Evolutionary conservation across 2,113 vertebrate species (phyloP).

Genomic region (Pyrgilauda ruficollis): DNA sequence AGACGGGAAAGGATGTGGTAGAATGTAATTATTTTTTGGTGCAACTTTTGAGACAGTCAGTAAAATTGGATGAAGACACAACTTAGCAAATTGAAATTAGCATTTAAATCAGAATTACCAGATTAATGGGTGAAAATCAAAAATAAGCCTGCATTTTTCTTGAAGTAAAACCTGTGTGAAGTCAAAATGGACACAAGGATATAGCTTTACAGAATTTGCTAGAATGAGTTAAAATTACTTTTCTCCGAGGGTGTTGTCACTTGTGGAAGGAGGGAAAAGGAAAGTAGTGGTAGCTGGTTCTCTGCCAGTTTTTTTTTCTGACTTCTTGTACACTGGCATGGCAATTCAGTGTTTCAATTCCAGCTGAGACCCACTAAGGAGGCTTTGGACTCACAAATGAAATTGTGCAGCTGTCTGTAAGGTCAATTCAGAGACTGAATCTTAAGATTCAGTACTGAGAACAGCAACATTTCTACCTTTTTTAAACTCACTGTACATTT

Average conservation of each 20-base stretch:
- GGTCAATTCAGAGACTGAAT: neutral
- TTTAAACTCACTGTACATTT: neutral
- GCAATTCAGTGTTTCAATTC: neutral
- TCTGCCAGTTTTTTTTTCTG: neutral
- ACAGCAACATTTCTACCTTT: neutral
- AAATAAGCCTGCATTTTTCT: neutral
- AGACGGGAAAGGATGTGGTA: neutral
- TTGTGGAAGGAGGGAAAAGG: neutral
- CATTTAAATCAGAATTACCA: neutral
- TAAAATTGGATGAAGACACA: neutral
- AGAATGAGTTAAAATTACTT: neutral
- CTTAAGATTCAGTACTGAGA: constrained; percentile 4
- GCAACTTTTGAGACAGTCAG: neutral
- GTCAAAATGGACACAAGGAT: neutral
- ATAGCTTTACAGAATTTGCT: neutral
- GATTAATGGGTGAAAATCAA: neutral
- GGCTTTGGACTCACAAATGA: neutral
- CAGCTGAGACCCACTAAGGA: neutral
- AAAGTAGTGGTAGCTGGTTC: neutral
- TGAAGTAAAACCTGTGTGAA: neutral
- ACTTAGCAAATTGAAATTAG: neutral
- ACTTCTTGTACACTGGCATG: neutral
- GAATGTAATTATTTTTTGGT: neutral
- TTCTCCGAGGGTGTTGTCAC: neutral
- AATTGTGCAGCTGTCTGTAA: neutral